Evolutionary conservation across 2,113 vertebrate genomes (phyloP).

Genomic region (Tragelaphus strepsiceros): DNA sequence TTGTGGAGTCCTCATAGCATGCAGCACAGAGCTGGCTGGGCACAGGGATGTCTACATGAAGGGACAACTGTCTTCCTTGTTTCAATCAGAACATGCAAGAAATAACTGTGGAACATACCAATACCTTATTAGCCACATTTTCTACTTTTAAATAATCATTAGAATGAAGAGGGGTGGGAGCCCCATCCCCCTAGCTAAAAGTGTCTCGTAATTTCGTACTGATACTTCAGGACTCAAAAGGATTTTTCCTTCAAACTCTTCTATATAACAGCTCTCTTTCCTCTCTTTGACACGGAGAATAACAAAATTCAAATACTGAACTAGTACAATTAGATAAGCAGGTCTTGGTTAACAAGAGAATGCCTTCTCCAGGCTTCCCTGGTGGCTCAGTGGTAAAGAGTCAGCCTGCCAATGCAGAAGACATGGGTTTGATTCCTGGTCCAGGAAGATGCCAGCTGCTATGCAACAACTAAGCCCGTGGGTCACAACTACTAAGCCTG

Average conservation of each 20-base stretch:
- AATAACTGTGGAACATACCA: not conserved
- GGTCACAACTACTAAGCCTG: not conserved
- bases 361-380: not conserved
- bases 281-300: not conserved
- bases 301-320: not conserved
- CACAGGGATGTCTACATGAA: not conserved
- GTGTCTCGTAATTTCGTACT: not conserved
- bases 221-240: not conserved
- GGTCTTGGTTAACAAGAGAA: not conserved
- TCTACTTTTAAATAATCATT: not conserved
- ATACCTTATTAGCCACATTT: not conserved
- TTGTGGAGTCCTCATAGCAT: not conserved
- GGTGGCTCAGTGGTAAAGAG: not conserved
- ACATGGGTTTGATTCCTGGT: not conserved
- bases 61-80: not conserved
- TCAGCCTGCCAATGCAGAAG: not conserved
- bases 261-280: not conserved
- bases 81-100: not conserved
- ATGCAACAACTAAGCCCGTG: not conserved
- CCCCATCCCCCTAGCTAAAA: not conserved
- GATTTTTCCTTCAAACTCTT: not conserved
- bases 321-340: not conserved
- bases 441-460: not conserved
- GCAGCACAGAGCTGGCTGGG: not conserved
- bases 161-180: not conserved